These are phyloP conservation scores for Protobothrops mucrosquamatus DNA, from an alignment of 2,113 vertebrate species.

Conservation along the genomic window DNA sequence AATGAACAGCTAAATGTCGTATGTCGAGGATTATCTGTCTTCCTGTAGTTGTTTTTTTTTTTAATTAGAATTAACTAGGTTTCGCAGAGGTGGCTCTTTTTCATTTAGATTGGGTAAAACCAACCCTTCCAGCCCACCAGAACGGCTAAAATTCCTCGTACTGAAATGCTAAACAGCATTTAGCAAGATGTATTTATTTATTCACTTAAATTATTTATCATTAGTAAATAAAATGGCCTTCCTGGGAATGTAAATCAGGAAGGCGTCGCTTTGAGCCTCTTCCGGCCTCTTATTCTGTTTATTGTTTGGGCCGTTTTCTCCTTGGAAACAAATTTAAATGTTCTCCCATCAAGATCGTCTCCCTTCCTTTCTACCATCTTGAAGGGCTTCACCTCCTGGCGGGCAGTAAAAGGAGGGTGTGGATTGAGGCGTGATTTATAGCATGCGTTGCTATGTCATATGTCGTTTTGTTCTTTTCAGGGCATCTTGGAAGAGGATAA, in stretches of 20 bases:
- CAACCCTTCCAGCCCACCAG: background rate
- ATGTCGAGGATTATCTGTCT: background rate
- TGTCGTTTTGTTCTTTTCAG: constrained; percentile 37
- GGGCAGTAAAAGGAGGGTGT: background rate
- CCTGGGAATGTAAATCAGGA: background rate
- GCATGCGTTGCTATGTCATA: background rate
- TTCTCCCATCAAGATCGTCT: background rate
- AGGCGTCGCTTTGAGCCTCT: background rate
- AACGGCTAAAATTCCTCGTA: background rate
- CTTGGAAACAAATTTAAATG: background rate
- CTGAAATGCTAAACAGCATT: background rate
- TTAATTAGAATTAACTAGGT: background rate
- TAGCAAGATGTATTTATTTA: background rate
- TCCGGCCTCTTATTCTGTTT: background rate
- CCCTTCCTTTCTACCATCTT: background rate
- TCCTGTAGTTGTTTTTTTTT: background rate
- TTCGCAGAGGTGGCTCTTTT: background rate
- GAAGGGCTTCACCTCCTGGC: background rate
- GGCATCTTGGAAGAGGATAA: constrained; percentile 65
- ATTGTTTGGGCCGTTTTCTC: background rate
- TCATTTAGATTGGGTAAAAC: background rate
- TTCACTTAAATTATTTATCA: background rate
- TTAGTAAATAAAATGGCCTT: background rate
- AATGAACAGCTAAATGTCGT: background rate
- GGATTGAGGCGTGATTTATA: background rate